Evolutionary conservation across 1,140 invertebrate species (phyloP), one percentile per base, ranked within the genome.

Genomic region (Drosophila eugracilis): DNA sequence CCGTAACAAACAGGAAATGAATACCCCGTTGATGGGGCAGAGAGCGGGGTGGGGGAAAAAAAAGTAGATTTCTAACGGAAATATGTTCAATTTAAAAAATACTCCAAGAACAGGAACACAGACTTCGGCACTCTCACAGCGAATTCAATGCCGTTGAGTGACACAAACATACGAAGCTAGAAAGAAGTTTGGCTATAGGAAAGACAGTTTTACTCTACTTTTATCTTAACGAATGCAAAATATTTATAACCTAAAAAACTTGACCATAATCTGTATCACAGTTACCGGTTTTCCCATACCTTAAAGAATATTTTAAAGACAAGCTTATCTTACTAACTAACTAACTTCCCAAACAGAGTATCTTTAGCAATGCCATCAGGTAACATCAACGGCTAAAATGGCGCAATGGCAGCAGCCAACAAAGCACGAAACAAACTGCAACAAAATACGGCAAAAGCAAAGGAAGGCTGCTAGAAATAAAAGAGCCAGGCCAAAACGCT

Each of bases 21-120:
- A 80, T 58, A 77, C 55, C 44, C 54, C 66, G 54, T 77, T 62
- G 54, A 76, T 79, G 55, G 17, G 53, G 39, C 54, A 28, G 21
- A 24, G 17, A 17, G 14, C 5, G 15, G 5, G 17, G 47, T 10
- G 19, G 26, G 42, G 9, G 7, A 26, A 45, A 30, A 54, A 47
- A 47, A 32, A 22, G 45, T 62, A 70, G 58, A 75, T 79, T 69
- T 65, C 70, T 30, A 81, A 69, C 78, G 78, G 78, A 81, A 83
- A 81, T 81, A 83, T 81, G 78, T 81, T 81, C 73, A 81, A 80
- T 80, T 81, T 80, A 60, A 80, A 81, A 75, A 81, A 83, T 72
- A 83, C 44, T 72, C 76, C 58, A 72, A 60, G 66, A 57, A 73
- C 73, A 72, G 49, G 45, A 67, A 67, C 62, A 53, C 54, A 30